phyloP scores from a whole-genome alignment of 2,113 vertebrate species.

The Menidia beryllina region DNA sequence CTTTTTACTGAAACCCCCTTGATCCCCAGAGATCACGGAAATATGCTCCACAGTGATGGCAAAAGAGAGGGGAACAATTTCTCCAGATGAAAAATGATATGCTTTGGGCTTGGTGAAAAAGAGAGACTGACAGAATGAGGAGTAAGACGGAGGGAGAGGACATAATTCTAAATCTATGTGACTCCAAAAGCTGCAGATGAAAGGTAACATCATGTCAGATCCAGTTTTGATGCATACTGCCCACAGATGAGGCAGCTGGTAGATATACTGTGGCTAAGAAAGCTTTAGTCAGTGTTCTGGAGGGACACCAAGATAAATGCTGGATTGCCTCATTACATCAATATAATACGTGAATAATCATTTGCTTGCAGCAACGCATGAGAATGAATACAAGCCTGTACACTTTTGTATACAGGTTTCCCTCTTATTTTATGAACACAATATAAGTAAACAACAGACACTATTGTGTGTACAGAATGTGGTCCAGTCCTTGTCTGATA shows the following conservation, averaged over 20 bases:
- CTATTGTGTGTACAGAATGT: too few species aligned
- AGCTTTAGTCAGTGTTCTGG: slow-evolving; percentile 52
- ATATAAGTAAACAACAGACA: too few species aligned
- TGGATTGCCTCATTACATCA: slow-evolving; percentile 40
- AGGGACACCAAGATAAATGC: slow-evolving; percentile 44
- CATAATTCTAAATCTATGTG: slow-evolving; percentile 61
- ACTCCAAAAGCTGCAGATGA: slow-evolving; percentile 60
- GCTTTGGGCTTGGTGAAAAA: slow-evolving; percentile 35
- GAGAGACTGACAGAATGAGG: slow-evolving; percentile 33
- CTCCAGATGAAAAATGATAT: slow-evolving; percentile 65
- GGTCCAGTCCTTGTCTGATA: too few species aligned
- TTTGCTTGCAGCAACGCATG: slow-evolving; percentile 35
- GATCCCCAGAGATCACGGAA: slow-evolving; percentile 64
- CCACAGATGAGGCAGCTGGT: slow-evolving; percentile 55
- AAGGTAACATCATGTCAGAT: slow-evolving; percentile 65
- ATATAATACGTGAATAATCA: slow-evolving; percentile 51
- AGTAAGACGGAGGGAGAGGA: slow-evolving; percentile 35
- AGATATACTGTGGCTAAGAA: slow-evolving; percentile 59
- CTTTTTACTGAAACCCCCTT: slow-evolving; percentile 66
- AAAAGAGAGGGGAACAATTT: slow-evolving; percentile 49
- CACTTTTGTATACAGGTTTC: not conserved
- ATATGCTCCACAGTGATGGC: slow-evolving; percentile 48
- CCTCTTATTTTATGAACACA: too few species aligned
- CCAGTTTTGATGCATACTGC: slow-evolving; percentile 65
- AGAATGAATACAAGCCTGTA: slow-evolving; percentile 49